These are phyloP conservation scores for Chaetodon trifasciatus DNA, from an alignment of 2,797 vertebrate genomes.

Conservation along the genomic window DNA sequence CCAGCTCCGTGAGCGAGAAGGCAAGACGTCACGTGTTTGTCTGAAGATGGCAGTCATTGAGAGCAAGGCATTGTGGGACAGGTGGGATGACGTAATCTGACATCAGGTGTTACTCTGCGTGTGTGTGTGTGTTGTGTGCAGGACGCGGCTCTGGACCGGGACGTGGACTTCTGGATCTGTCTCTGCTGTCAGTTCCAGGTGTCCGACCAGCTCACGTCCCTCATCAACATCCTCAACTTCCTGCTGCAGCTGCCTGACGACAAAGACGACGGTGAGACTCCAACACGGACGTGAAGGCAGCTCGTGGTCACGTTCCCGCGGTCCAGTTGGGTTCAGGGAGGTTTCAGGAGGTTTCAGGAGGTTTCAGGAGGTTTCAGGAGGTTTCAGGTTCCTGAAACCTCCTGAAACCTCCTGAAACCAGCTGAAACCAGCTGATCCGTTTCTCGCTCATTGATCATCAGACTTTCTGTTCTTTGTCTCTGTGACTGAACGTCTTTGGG, in stretches of 20 bases:
- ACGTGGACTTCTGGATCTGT: conserved; percentile 93
- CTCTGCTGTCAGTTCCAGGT: conserved; percentile 91
- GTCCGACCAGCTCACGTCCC: conserved; percentile 86
- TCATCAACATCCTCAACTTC: conserved; percentile 90
- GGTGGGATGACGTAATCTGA: neutral
- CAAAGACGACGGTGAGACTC: conserved; percentile 88
- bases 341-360: too few relatives aligned
- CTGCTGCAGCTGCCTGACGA: conserved; percentile 91
- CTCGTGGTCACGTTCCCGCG: too few relatives aligned
- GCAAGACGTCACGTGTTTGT: conserved; percentile 58
- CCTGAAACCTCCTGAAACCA: too few relatives aligned
- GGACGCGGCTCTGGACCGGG: conserved; percentile 90
- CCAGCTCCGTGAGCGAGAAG: conserved; percentile 85
- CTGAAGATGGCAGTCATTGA: neutral
- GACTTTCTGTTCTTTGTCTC: too few relatives aligned
- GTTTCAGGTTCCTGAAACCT: too few relatives aligned
- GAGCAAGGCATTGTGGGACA: conserved; percentile 1
- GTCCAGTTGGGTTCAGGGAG: too few relatives aligned
- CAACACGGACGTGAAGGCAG: too few relatives aligned
- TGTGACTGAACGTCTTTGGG: too few relatives aligned
- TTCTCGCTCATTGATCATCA: too few relatives aligned
- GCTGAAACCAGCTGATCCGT: too few relatives aligned
- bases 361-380: too few relatives aligned
- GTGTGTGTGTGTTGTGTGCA: conserved; percentile 51
- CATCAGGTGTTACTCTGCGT: too few relatives aligned